These are phyloP conservation scores for Hypocryptadius cinnamomeus DNA, from an alignment of 2,113 vertebrate genomes.

Conservation along the genomic window DNA sequence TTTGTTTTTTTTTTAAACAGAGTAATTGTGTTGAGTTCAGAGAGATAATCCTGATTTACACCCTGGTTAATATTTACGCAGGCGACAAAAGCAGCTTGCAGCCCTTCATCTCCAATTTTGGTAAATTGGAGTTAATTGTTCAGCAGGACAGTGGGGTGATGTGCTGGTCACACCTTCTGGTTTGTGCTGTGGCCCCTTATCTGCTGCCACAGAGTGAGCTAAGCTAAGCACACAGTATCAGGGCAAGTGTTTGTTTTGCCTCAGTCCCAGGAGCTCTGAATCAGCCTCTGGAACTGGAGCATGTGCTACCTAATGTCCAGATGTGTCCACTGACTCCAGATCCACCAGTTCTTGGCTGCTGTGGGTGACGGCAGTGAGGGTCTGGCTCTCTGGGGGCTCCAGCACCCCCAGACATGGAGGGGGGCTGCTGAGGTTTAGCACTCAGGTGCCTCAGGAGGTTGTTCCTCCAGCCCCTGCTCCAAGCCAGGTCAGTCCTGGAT, in stretches of 20 bases:
- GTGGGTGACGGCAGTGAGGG: rapidly evolving
- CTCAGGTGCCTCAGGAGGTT: not conserved
- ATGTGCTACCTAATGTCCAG: not conserved
- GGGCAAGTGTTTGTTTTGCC: not conserved
- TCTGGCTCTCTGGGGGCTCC: not conserved
- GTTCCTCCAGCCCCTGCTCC: not conserved
- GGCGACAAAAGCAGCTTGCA: not conserved
- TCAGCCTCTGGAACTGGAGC: not conserved
- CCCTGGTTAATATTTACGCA: not conserved
- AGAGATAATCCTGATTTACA: not conserved
- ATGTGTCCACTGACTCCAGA: not conserved
- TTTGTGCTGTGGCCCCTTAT: not conserved
- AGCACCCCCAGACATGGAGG: not conserved
- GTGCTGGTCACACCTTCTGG: not conserved
- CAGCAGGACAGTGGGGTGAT: not conserved
- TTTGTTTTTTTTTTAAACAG: not conserved
- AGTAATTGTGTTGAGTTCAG: not conserved
- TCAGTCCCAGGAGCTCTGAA: not conserved
- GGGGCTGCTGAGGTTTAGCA: not conserved
- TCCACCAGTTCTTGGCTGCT: not conserved
- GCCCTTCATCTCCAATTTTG: not conserved
- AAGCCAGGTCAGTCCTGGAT: not conserved
- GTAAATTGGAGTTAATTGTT: not conserved
- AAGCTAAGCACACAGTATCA: not conserved
- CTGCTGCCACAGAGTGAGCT: not conserved